Evolutionary conservation across 2,888 invertebrate species (phyloP).

Genomic region (Zaprionus bogoriensis): DNA sequence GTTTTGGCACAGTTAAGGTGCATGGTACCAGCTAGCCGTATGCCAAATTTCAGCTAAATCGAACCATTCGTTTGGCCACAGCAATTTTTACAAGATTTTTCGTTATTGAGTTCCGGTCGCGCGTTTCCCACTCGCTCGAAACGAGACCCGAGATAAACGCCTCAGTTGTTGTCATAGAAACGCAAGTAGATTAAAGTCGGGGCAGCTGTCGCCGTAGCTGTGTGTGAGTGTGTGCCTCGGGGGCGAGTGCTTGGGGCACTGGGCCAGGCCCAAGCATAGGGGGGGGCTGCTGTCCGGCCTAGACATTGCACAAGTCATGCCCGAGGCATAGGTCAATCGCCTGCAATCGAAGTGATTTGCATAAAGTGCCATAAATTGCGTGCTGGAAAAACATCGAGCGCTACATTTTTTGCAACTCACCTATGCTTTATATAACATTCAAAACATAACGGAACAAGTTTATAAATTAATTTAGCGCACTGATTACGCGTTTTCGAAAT

Average conservation of each 20-base stretch:
- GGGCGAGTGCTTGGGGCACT: not conserved
- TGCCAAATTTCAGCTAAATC: slow-evolving; percentile 49
- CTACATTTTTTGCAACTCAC: slow-evolving; percentile 31
- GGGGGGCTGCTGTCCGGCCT: not conserved
- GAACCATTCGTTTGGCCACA: slow-evolving; percentile 16
- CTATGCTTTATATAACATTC: slow-evolving; percentile 9
- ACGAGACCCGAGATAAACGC: slow-evolving; percentile 21
- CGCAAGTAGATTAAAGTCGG: slow-evolving; percentile 10
- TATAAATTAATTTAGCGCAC: slow-evolving; percentile 24
- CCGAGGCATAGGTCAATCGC: slow-evolving; percentile 30
- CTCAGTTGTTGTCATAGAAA: slow-evolving; percentile 23
- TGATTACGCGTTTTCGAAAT: slow-evolving; percentile 17
- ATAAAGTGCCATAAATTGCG: slow-evolving; percentile 10
- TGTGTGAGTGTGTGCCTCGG: not conserved
- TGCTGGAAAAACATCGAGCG: slow-evolving; percentile 1
- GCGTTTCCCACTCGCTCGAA: slow-evolving; percentile 5
- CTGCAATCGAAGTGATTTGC: slow-evolving; percentile 46
- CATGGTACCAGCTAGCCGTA: fast-evolving
- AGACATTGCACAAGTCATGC: slow-evolving; percentile 19
- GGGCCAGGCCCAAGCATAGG: slow-evolving; percentile 1
- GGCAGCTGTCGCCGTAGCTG: not conserved
- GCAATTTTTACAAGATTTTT: slow-evolving; percentile 66
- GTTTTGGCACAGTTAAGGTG: slow-evolving; percentile 35
- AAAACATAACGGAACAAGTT: slow-evolving; percentile 7
- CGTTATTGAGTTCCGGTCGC: slow-evolving; percentile 42